phyloP scores from a whole-genome alignment of 2,888 invertebrate genomes.

The Andrena praecox region DNA sequence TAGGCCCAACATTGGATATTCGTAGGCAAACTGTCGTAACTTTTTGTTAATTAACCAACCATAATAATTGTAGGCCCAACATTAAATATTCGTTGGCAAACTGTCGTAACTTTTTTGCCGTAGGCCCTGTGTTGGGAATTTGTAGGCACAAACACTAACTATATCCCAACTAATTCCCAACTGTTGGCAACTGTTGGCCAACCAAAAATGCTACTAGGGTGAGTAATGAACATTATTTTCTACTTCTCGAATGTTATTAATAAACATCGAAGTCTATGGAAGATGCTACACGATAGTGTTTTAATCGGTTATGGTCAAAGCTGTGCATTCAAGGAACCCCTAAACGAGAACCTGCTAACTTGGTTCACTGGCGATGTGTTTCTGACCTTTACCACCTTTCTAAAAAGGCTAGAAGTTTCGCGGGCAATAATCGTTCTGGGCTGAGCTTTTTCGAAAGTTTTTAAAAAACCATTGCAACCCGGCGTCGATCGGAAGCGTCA shows the following conservation, averaged over 20 bases:
- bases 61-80: too few species aligned
- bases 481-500: neutral
- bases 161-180: too few species aligned
- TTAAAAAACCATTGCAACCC: conserved; percentile 27
- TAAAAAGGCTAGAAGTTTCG: conserved; percentile 67
- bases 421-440: conserved; percentile 77
- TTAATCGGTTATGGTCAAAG: conserved; percentile 73
- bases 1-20: too few species aligned
- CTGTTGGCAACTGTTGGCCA: too few species aligned
- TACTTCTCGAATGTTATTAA: neutral
- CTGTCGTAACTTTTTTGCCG: too few species aligned
- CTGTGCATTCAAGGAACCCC: conserved; percentile 43
- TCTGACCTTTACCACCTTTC: conserved; percentile 79
- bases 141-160: too few species aligned
- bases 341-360: conserved; percentile 65
- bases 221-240: too few species aligned
- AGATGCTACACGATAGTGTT: conserved; percentile 60
- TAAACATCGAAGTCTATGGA: neutral
- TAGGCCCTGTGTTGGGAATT: too few species aligned
- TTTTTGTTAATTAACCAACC: too few species aligned
- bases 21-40: too few species aligned
- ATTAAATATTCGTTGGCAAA: too few species aligned
- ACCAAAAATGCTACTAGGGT: too few species aligned
- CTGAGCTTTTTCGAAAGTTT: conserved; percentile 50
- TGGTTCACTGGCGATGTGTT: conserved; percentile 72